These are phyloP conservation scores for Orientallactaga bullata DNA, from an alignment of 2,113 vertebrate genomes.

Conservation along the genomic window DNA sequence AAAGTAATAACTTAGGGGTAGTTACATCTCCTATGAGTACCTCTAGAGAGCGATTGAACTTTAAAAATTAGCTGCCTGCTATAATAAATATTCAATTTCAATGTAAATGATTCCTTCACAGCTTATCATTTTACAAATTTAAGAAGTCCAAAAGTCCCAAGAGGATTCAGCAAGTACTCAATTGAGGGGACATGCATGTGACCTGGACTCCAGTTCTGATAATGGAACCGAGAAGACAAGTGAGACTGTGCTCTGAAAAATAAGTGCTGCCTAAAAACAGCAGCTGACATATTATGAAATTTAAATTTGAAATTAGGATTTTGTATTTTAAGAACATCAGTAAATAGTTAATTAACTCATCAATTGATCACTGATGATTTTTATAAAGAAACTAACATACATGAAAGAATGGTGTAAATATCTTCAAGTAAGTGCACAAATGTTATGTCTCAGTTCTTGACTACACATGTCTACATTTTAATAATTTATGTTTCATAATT, in stretches of 20 bases:
- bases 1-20: conserved; percentile 76
- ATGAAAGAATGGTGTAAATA: background rate
- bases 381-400: background rate
- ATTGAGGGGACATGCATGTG: background rate
- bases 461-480: background rate
- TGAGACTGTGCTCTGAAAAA: background rate
- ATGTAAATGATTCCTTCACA: conserved; percentile 65
- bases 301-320: conserved; percentile 19
- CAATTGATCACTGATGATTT: background rate
- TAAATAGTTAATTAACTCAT: conserved; percentile 9
- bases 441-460: conserved; percentile 9
- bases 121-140: conserved; percentile 68
- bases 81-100: conserved; percentile 76
- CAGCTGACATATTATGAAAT: background rate
- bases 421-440: background rate
- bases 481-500: conserved; percentile 1
- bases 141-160: conserved; percentile 62
- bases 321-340: background rate
- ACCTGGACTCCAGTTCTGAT: background rate
- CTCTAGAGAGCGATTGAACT: conserved; percentile 77
- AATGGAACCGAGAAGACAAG: background rate
- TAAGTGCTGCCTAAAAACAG: background rate
- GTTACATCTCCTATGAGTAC: conserved; percentile 62
- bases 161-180: background rate
- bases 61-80: conserved; percentile 74